These are phyloP conservation scores for Heteractis magnifica DNA, from an alignment of 92 coral and sea anemone genomes.

Conservation along the genomic window DNA sequence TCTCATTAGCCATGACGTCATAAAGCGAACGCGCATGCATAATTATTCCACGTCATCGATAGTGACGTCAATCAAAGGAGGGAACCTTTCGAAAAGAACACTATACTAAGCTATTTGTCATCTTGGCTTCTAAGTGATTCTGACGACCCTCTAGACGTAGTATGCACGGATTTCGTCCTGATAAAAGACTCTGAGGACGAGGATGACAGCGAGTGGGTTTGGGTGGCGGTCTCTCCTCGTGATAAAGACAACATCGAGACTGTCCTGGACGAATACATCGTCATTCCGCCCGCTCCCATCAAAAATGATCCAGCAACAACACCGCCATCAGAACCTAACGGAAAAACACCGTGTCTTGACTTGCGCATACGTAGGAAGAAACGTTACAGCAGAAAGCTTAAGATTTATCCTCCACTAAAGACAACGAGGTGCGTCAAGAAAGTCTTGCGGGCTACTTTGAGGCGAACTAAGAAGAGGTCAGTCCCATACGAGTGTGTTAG, in stretches of 20 bases:
- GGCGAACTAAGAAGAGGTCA: neutral
- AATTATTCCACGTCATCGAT: neutral
- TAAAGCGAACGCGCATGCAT: neutral
- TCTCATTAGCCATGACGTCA: neutral
- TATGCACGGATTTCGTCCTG: constrained; percentile 18
- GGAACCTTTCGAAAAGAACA: neutral
- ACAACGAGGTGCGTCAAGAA: neutral
- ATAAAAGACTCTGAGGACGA: constrained; percentile 9
- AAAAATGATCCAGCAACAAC: constrained; percentile 3
- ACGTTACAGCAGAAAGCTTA: constrained; percentile 3
- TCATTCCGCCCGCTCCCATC: constrained; percentile 4
- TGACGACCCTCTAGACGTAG: constrained; percentile 10
- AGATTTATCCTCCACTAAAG: constrained; percentile 23
- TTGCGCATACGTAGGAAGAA: neutral
- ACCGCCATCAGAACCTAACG: neutral
- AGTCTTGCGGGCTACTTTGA: neutral
- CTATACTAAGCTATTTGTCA: constrained; percentile 40
- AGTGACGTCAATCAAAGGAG: neutral
- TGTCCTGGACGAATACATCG: constrained; percentile 18
- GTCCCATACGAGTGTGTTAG: neutral
- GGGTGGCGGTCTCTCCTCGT: constrained; percentile 13
- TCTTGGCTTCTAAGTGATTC: constrained; percentile 30
- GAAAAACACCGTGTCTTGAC: neutral
- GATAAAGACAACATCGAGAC: neutral
- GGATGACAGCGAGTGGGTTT: constrained; percentile 30